These are phyloP conservation scores for Arion vulgaris DNA, from an alignment of 1,140 invertebrate species.

Conservation along the genomic window DNA sequence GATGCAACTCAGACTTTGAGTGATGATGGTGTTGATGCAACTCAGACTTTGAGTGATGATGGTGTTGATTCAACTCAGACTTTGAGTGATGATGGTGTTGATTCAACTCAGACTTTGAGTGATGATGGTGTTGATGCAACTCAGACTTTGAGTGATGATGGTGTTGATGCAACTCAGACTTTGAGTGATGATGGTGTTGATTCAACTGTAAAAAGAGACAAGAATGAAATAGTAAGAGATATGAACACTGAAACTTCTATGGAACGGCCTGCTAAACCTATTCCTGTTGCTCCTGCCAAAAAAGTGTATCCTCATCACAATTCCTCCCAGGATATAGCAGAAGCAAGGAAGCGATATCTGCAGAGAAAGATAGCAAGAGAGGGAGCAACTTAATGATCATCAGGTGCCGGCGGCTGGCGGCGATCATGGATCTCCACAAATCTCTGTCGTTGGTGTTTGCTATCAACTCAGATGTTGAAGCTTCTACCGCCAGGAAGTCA, in stretches of 20 bases:
- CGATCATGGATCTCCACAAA: too few species aligned
- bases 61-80: too few species aligned
- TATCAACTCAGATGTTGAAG: too few species aligned
- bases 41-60: too few species aligned
- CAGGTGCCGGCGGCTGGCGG: constrained; percentile 9
- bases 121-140: neutral
- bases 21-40: too few species aligned
- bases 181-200: neutral
- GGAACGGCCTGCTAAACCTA: constrained; percentile 14
- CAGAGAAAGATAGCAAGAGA: constrained; percentile 51
- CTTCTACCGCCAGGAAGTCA: too few species aligned
- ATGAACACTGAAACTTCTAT: neutral
- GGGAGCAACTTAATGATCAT: constrained; percentile 43
- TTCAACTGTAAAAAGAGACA: neutral
- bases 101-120: too few species aligned
- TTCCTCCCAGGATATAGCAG: constrained; percentile 44
- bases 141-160: neutral
- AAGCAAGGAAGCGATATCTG: constrained; percentile 51
- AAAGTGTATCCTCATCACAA: constrained; percentile 47
- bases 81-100: too few species aligned
- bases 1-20: too few species aligned
- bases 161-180: neutral
- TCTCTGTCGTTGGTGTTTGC: too few species aligned
- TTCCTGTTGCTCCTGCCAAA: constrained; percentile 8
- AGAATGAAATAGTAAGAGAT: neutral